Percentiles rank a stretch among this genome's conserved stretches.
Evolutionary conservation across 2,113 vertebrate species (phyloP).

Genomic region (Phycodurus eques): DNA sequence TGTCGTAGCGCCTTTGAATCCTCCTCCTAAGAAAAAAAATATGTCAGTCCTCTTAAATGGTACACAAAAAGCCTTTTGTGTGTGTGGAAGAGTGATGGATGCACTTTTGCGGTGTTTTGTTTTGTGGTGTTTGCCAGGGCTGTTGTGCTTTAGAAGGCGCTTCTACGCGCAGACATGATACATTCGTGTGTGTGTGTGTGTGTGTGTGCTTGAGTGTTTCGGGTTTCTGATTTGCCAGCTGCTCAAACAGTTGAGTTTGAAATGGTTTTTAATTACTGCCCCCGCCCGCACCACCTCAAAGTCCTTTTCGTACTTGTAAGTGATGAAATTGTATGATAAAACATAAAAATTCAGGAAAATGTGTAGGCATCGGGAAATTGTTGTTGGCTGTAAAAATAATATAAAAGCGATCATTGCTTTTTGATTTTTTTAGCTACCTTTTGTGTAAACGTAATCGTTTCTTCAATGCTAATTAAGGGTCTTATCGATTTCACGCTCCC

Average conservation of each 20-base stretch:
- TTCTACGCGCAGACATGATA: slow-evolving; percentile 1
- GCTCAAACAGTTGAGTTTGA: slow-evolving; percentile 45
- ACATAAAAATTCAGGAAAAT: too few relatives aligned
- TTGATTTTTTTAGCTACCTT: too few relatives aligned
- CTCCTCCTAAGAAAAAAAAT: background rate
- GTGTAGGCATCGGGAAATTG: too few relatives aligned
- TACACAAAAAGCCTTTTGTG: slow-evolving; percentile 26
- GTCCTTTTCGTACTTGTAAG: background rate
- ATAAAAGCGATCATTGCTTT: too few relatives aligned
- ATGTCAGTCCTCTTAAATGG: background rate
- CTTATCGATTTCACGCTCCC: too few relatives aligned
- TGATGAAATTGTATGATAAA: background rate
- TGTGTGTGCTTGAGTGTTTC: background rate
- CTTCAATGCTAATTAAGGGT: too few relatives aligned
- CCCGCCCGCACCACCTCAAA: background rate
- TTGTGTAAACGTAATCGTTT: too few relatives aligned
- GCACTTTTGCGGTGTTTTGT: slow-evolving; percentile 22
- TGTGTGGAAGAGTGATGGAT: slow-evolving; percentile 41
- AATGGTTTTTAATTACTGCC: slow-evolving; percentile 14
- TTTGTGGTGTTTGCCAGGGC: slow-evolving; percentile 21
- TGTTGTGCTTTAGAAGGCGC: slow-evolving; percentile 23
- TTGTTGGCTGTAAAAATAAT: too few relatives aligned
- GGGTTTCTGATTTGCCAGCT: slow-evolving; percentile 54
- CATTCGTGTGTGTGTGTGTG: slow-evolving; percentile 2
- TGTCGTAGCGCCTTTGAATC: background rate